Evolutionary conservation across 2,888 invertebrate genomes (phyloP).

Genomic region (Polydesmus complanatus): DNA sequence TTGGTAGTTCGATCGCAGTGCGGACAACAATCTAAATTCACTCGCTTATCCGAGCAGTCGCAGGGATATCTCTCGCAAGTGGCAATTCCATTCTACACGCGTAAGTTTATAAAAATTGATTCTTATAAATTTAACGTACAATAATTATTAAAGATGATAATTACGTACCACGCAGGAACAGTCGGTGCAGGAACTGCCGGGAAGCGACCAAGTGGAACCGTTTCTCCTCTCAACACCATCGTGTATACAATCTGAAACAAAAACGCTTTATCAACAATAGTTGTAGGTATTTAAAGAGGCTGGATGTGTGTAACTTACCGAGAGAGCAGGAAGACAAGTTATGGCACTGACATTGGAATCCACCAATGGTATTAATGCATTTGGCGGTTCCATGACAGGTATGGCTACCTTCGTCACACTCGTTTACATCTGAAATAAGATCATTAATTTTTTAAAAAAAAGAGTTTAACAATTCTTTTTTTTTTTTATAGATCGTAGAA

Average conservation of each 20-base stretch:
- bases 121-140: no score
- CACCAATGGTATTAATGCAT: conserved; percentile 66
- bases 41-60: conserved; percentile 42
- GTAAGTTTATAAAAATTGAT: neutral
- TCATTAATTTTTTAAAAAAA: neutral
- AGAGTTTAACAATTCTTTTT: no score
- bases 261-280: neutral
- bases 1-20: conserved; percentile 53
- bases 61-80: conserved; percentile 53
- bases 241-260: conserved; percentile 51
- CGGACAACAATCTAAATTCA: conserved; percentile 53
- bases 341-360: conserved; percentile 59
- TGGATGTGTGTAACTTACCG: conserved; percentile 23
- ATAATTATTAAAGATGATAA: neutral
- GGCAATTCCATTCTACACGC: conserved; percentile 31
- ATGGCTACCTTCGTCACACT: conserved; percentile 58
- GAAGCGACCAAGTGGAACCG: conserved; percentile 26
- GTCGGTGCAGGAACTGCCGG: conserved; percentile 25
- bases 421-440: conserved; percentile 56
- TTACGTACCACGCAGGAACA: conserved; percentile 29
- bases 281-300: conserved; percentile 2
- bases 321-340: conserved; percentile 30
- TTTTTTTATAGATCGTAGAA: no score
- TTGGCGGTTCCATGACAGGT: conserved; percentile 64
- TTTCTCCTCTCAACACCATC: conserved; percentile 39